Percentiles rank a stretch among this genome's conserved stretches.
phyloP scores from a whole-genome alignment of 2,888 invertebrate species.

The Drosophila niveifrons region DNA sequence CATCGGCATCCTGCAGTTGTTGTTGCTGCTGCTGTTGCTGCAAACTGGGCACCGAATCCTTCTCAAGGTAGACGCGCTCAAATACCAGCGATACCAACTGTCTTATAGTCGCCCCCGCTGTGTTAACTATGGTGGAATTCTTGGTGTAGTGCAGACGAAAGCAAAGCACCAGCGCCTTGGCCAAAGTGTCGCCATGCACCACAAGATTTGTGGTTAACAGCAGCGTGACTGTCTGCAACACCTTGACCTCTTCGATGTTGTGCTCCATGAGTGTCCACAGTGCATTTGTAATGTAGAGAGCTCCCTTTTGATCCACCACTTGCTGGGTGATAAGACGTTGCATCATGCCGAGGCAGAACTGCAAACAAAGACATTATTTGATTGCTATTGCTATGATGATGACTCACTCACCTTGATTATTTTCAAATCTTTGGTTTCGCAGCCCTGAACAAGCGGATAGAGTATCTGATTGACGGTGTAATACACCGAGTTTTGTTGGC shows the following conservation, averaged over 20 bases:
- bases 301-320: constrained; percentile 95
- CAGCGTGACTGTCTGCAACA: constrained; percentile 97
- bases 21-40: constrained; percentile 64
- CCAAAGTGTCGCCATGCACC: constrained; percentile 97
- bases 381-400: constrained; percentile 2
- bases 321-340: constrained; percentile 97
- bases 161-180: constrained; percentile 96
- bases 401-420: constrained; percentile 91
- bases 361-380: constrained; percentile 43
- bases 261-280: constrained; percentile 97
- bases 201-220: constrained; percentile 97
- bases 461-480: constrained; percentile 97
- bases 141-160: constrained; percentile 98
- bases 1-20: constrained; percentile 47
- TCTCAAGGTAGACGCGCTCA: constrained; percentile 89
- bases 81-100: constrained; percentile 97
- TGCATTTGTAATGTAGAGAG: constrained; percentile 96
- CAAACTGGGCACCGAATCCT: constrained; percentile 72
- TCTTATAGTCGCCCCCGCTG: constrained; percentile 98
- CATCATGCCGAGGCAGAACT: constrained; percentile 97
- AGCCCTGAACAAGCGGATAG: constrained; percentile 98
- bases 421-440: constrained; percentile 98
- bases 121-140: constrained; percentile 97
- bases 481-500: constrained; percentile 92
- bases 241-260: constrained; percentile 97